These are phyloP conservation scores for Euphydryas editha DNA, from an alignment of 2,888 invertebrate genomes.

Conservation along the genomic window DNA sequence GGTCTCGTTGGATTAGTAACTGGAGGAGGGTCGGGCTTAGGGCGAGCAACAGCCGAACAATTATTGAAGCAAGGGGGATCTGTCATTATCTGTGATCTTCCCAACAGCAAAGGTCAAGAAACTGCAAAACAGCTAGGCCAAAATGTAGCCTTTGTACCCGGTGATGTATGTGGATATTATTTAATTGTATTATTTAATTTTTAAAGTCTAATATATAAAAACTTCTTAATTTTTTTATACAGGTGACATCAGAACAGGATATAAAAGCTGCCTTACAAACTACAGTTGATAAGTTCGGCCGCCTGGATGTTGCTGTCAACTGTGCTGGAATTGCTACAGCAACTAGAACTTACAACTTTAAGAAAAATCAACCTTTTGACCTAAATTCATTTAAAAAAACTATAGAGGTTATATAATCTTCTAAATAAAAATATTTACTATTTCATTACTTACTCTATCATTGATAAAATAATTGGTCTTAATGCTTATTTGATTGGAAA, in stretches of 20 bases:
- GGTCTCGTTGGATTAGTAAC: conserved; percentile 95
- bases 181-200: background rate
- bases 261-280: conserved; percentile 88
- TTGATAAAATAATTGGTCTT: background rate
- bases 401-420: conserved; percentile 79
- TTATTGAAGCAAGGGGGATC: conserved; percentile 92
- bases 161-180: conserved; percentile 85
- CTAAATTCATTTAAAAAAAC: conserved; percentile 91
- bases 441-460: background rate
- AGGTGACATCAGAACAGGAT: conserved; percentile 93
- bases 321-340: conserved; percentile 98
- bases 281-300: conserved; percentile 92
- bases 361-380: conserved; percentile 90
- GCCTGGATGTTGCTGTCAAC: conserved; percentile 94
- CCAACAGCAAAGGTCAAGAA: conserved; percentile 91
- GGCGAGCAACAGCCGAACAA: conserved; percentile 93
- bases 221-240: conserved; percentile 17
- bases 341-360: conserved; percentile 94
- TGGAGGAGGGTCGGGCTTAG: conserved; percentile 97
- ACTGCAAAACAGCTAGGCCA: conserved; percentile 89
- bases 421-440: background rate
- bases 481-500: background rate
- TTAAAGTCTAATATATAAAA: too few relatives aligned
- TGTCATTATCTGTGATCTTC: conserved; percentile 95
- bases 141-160: conserved; percentile 91